Percentiles rank a stretch among this genome's conserved stretches.
Conservation (phyloP, 2,888 invertebrate genomes). For the Callyntrura guangdongensis region DNA sequence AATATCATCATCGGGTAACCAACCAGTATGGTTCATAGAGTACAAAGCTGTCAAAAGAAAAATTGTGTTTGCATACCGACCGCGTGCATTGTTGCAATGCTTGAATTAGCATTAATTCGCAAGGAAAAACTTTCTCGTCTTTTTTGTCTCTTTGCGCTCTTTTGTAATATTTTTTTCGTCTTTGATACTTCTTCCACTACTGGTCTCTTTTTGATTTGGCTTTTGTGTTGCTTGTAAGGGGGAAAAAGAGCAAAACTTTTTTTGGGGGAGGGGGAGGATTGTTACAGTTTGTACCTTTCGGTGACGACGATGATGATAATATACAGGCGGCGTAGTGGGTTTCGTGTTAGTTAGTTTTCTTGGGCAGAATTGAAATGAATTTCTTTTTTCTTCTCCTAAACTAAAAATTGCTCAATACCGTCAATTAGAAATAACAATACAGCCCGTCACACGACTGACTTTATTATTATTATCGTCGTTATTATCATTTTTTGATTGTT, state of each 20-base stretch:
- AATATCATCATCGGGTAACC: background rate
- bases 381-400: constrained; percentile 9
- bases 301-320: background rate
- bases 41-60: background rate
- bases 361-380: constrained; percentile 35
- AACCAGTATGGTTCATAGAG: constrained; percentile 52
- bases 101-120: constrained; percentile 56
- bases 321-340: background rate
- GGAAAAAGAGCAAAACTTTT: background rate
- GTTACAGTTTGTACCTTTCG: too few relatives aligned
- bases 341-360: background rate
- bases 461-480: constrained; percentile 14
- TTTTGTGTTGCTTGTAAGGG: constrained; percentile 14
- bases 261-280: background rate
- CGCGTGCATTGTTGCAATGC: background rate
- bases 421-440: background rate
- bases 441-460: constrained; percentile 41
- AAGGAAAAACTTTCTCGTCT: constrained; percentile 65
- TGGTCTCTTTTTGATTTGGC: constrained; percentile 7
- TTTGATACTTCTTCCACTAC: background rate
- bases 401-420: constrained; percentile 56
- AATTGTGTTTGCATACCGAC: background rate
- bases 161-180: background rate
- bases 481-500: constrained; percentile 29
- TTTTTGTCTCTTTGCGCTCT: background rate